A percentile compares a stretch with the other conserved stretches of the same genome.
phyloP scores from a whole-genome alignment of 2,797 vertebrate species.

The Triplophysa yarkandensis region DNA sequence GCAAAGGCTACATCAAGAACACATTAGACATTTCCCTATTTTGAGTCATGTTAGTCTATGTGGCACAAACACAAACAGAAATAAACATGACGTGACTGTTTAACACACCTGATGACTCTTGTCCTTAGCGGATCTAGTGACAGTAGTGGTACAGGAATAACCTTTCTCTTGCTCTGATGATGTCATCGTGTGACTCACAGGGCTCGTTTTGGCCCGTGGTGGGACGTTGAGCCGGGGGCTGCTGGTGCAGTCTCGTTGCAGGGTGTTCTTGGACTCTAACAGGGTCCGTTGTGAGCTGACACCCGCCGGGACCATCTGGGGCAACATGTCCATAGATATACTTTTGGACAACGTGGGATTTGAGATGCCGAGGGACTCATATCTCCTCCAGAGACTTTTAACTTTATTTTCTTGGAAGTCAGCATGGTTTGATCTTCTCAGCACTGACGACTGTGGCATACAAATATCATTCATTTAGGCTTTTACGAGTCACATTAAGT shows the following conservation, averaged over 20 bases:
- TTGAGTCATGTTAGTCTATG: not conserved
- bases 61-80: not conserved
- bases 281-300: conserved; percentile 69
- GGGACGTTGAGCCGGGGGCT: conserved; percentile 44
- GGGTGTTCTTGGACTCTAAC: conserved; percentile 72
- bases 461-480: not conserved
- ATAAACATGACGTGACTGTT: conserved; percentile 16
- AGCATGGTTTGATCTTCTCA: conserved; percentile 30
- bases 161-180: conserved; percentile 49
- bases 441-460: conserved; percentile 48
- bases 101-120: conserved; percentile 54
- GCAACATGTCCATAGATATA: conserved; percentile 73
- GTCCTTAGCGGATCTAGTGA: conserved; percentile 40
- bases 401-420: conserved; percentile 44
- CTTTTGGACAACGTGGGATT: conserved; percentile 63
- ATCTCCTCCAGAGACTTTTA: conserved; percentile 47
- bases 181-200: conserved; percentile 41
- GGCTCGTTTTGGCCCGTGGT: conserved; percentile 6
- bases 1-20: not conserved
- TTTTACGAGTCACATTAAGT: too few relatives aligned
- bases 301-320: conserved; percentile 57
- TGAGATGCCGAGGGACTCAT: conserved; percentile 20
- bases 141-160: conserved; percentile 49
- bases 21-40: not conserved
- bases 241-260: conserved; percentile 57